Conservation (phyloP, 2,888 invertebrate species). For the Parnassius smintheus region DNA sequence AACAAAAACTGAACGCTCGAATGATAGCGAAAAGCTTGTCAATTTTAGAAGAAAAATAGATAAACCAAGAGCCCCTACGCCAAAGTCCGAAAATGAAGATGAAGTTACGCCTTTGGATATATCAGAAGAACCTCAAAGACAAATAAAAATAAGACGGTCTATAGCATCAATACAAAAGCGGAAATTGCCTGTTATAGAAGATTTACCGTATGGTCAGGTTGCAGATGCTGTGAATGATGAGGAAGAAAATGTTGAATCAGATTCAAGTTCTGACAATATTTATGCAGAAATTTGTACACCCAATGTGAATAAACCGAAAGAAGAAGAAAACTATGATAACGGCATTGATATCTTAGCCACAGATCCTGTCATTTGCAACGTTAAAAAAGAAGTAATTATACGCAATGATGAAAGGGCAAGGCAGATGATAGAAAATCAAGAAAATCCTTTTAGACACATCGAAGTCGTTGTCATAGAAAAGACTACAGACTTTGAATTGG, state of each 20-base stretch:
- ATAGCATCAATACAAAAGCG: slow-evolving; percentile 79
- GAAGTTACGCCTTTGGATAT: slow-evolving; percentile 63
- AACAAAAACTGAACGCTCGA: slow-evolving; percentile 67
- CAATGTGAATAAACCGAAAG: slow-evolving; percentile 57
- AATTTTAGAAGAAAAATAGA: slow-evolving; percentile 76
- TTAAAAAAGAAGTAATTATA: slow-evolving; percentile 73
- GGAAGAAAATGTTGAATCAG: slow-evolving; percentile 69
- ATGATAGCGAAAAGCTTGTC: slow-evolving; percentile 60
- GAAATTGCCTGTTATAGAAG: slow-evolving; percentile 81
- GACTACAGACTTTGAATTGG: slow-evolving; percentile 72
- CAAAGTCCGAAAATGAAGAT: slow-evolving; percentile 68
- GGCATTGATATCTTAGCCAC: slow-evolving; percentile 70
- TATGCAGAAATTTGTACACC: slow-evolving; percentile 85
- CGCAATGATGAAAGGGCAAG: slow-evolving; percentile 72
- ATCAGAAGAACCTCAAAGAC: slow-evolving; percentile 66
- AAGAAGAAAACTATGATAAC: slow-evolving; percentile 69
- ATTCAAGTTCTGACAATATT: slow-evolving; percentile 82
- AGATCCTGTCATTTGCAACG: slow-evolving; percentile 75
- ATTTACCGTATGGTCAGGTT: slow-evolving; percentile 86
- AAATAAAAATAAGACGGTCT: slow-evolving; percentile 76
- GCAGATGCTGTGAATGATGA: slow-evolving; percentile 82
- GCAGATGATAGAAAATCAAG: slow-evolving; percentile 70
- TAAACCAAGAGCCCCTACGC: slow-evolving; percentile 73
- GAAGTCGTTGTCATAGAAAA: slow-evolving; percentile 79
- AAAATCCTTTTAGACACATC: slow-evolving; percentile 74